phyloP scores from a whole-genome alignment of 2,113 vertebrate genomes.

The Oryzias celebensis region DNA sequence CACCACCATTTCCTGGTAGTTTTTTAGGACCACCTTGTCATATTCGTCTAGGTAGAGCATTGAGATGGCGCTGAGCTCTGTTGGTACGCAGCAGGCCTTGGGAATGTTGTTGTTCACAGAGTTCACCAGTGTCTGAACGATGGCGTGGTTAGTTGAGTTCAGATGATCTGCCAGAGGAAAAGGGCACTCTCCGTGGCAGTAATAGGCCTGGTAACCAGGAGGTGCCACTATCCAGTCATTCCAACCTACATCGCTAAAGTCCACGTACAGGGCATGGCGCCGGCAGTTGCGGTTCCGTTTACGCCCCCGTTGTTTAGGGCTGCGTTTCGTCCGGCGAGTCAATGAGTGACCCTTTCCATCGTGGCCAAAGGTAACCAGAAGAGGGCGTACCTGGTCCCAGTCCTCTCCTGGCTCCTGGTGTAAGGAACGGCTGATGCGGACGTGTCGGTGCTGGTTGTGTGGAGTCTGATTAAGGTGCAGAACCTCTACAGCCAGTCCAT shows the following conservation, averaged over 20 bases:
- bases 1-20: slow-evolving; percentile 99
- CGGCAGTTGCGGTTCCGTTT: slow-evolving; percentile 95
- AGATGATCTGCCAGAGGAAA: slow-evolving; percentile 97
- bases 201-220: slow-evolving; percentile 96
- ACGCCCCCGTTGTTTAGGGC: slow-evolving; percentile 86
- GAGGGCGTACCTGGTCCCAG: slow-evolving; percentile 94
- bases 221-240: slow-evolving; percentile 99
- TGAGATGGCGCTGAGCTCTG: slow-evolving; percentile 98
- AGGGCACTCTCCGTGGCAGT: slow-evolving; percentile 96
- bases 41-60: slow-evolving; percentile 99
- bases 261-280: slow-evolving; percentile 93
- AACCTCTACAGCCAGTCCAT: slow-evolving; percentile 93
- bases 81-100: slow-evolving; percentile 97
- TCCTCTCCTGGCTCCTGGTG: slow-evolving; percentile 83
- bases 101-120: slow-evolving; percentile 97
- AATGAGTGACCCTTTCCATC: slow-evolving; percentile 91
- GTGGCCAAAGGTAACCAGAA: slow-evolving; percentile 96
- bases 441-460: slow-evolving; percentile 85
- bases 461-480: slow-evolving; percentile 83
- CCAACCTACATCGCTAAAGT: slow-evolving; percentile 98
- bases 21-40: slow-evolving; percentile 98
- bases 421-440: slow-evolving; percentile 93
- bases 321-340: slow-evolving; percentile 88
- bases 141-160: slow-evolving; percentile 98
- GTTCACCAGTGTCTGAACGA: slow-evolving; percentile 98